Evolutionary conservation across 2,888 invertebrate species (phyloP).

Genomic region (Hyppa rectilinea): DNA sequence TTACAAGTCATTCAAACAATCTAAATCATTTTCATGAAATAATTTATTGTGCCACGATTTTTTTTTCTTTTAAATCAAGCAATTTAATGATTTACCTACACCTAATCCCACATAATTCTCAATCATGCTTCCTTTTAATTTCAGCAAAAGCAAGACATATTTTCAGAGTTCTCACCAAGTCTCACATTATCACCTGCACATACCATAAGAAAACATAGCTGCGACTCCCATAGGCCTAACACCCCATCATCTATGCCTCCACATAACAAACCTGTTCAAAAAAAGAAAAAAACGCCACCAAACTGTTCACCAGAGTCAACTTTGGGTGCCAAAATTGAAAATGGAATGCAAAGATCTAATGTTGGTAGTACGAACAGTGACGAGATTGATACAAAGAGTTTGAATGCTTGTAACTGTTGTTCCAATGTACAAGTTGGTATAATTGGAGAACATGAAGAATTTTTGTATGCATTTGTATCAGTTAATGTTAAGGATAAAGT

Average conservation of each 20-base stretch:
- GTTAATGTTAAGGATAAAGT: constrained; percentile 84
- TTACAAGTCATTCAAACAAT: background rate
- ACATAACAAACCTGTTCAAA: constrained; percentile 42
- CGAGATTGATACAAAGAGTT: constrained; percentile 31
- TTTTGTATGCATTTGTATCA: constrained; percentile 85
- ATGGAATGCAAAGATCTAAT: constrained; percentile 37
- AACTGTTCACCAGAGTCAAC: background rate
- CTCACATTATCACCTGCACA: constrained; percentile 69
- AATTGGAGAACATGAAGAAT: constrained; percentile 74
- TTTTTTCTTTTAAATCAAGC: background rate
- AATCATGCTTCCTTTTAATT: constrained; percentile 44
- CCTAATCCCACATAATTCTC: background rate
- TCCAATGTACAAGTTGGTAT: constrained; percentile 56
- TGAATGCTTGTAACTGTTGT: constrained; percentile 75
- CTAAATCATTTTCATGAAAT: background rate
- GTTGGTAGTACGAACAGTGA: constrained; percentile 9
- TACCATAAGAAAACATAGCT: constrained; percentile 75
- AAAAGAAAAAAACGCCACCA: constrained; percentile 50
- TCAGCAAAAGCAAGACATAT: constrained; percentile 87
- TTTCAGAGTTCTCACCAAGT: constrained; percentile 79
- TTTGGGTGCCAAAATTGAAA: constrained; percentile 37
- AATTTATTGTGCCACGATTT: background rate
- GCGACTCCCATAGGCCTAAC: constrained; percentile 66
- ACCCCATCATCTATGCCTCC: constrained; percentile 60
- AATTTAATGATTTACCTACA: background rate